These are phyloP conservation scores for Speoplatyrhinus poulsoni DNA, from an alignment of 2,113 vertebrate species.

Conservation along the genomic window DNA sequence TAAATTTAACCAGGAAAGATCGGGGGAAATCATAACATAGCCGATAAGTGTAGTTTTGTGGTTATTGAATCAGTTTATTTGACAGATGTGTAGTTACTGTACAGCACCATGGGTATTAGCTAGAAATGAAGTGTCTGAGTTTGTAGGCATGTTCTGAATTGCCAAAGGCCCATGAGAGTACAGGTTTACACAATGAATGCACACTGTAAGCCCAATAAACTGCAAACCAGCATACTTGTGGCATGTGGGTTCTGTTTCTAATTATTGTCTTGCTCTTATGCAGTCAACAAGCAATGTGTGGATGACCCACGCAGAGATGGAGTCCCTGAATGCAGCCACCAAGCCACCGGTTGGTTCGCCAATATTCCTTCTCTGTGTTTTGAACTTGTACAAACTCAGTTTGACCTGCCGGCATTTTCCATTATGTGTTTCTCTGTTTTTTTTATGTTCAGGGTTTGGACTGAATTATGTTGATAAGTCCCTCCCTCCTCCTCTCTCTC, in stretches of 20 bases:
- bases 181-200: not conserved
- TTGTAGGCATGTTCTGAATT: not conserved
- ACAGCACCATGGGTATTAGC: no score
- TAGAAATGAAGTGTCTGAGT: not conserved
- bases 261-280: not conserved
- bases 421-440: slow-evolving; percentile 36
- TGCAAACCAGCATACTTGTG: not conserved
- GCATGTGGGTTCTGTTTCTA: not conserved
- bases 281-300: slow-evolving; percentile 94
- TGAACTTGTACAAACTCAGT: not conserved
- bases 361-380: not conserved
- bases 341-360: slow-evolving; percentile 85
- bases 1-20: no score
- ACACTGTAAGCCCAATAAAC: not conserved
- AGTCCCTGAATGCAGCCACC: slow-evolving; percentile 86
- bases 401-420: not conserved
- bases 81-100: no score
- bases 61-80: no score
- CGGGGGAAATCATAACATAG: no score
- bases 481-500: slow-evolving; percentile 46
- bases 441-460: slow-evolving; percentile 28
- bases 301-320: slow-evolving; percentile 97
- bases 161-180: not conserved
- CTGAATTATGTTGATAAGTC: slow-evolving; percentile 64
- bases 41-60: no score